Conservation (phyloP, 2,113 vertebrate genomes). For the Lagenorhynchus albirostris region DNA sequence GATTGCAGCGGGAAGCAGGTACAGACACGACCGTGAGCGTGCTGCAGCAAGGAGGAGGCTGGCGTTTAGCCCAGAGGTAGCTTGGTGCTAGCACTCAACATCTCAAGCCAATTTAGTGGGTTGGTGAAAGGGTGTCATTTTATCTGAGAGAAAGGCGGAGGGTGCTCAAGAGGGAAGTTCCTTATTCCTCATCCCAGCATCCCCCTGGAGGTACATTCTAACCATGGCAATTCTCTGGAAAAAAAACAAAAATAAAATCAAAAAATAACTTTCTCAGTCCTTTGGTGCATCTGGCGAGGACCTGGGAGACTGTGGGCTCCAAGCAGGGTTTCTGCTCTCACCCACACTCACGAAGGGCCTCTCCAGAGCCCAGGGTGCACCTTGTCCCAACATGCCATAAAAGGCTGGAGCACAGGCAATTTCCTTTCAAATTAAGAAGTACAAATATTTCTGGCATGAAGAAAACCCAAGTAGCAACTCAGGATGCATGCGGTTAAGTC, state of each 20-base stretch:
- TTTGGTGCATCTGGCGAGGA: background rate
- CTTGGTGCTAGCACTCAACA: accelerated
- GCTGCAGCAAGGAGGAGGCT: background rate
- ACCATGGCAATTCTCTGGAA: background rate
- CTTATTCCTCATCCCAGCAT: background rate
- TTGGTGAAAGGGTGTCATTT: background rate
- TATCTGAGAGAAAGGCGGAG: background rate
- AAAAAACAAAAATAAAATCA: background rate
- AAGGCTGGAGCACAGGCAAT: constrained; percentile 26
- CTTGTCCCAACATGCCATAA: constrained; percentile 28
- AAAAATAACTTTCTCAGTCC: background rate
- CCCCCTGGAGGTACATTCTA: background rate
- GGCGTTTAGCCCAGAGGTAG: background rate
- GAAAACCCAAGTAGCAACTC: constrained; percentile 41
- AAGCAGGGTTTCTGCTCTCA: background rate
- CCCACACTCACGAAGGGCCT: background rate
- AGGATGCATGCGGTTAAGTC: constrained; percentile 51
- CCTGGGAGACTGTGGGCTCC: background rate
- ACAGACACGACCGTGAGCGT: accelerated
- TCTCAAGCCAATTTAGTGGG: background rate
- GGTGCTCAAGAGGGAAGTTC: background rate
- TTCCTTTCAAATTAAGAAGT: constrained; percentile 68
- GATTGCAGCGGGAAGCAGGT: background rate
- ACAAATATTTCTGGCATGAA: constrained; percentile 62
- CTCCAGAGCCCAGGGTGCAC: background rate